phyloP scores from a whole-genome alignment of 2,888 invertebrate species.

The Pterobdella sp. region DNA sequence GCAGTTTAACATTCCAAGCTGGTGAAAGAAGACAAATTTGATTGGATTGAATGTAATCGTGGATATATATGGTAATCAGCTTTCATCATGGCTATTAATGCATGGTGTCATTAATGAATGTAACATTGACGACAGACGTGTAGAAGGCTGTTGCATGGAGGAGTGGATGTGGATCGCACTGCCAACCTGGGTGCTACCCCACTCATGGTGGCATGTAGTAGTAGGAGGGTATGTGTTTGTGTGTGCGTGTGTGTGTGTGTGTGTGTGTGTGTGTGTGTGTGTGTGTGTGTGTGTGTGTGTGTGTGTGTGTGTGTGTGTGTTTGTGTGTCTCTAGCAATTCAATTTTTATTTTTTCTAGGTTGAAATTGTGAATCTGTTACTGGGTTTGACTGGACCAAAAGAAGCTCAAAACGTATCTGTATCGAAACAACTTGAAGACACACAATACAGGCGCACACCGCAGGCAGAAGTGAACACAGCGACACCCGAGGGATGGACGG shows the following conservation, averaged over 20 bases:
- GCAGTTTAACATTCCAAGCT: too few relatives aligned
- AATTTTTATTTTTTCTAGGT: too few relatives aligned
- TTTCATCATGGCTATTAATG: too few relatives aligned
- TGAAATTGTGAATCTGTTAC: constrained; percentile 30
- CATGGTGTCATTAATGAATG: too few relatives aligned
- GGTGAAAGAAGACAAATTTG: too few relatives aligned
- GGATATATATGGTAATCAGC: too few relatives aligned
- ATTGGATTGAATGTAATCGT: too few relatives aligned
- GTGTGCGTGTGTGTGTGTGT: neutral
- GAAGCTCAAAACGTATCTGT: too few relatives aligned
- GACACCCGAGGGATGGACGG: constrained; percentile 40
- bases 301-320: neutral
- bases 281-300: constrained; percentile 22
- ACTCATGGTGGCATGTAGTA: constrained; percentile 40
- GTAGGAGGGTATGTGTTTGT: constrained; percentile 16
- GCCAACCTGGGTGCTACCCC: constrained; percentile 39
- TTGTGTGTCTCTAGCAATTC: neutral
- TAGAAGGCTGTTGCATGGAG: constrained; percentile 31
- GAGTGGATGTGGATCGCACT: constrained; percentile 30
- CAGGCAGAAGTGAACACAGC: constrained; percentile 33
- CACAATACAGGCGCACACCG: neutral
- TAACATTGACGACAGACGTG: constrained; percentile 27
- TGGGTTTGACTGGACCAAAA: neutral
- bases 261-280: constrained; percentile 25
- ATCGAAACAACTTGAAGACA: neutral